A percentile compares a stretch with the other conserved stretches of the same genome.
These are phyloP conservation scores for Montipora cactus DNA, from an alignment of 64 coral and sea anemone genomes.

Conservation along the genomic window DNA sequence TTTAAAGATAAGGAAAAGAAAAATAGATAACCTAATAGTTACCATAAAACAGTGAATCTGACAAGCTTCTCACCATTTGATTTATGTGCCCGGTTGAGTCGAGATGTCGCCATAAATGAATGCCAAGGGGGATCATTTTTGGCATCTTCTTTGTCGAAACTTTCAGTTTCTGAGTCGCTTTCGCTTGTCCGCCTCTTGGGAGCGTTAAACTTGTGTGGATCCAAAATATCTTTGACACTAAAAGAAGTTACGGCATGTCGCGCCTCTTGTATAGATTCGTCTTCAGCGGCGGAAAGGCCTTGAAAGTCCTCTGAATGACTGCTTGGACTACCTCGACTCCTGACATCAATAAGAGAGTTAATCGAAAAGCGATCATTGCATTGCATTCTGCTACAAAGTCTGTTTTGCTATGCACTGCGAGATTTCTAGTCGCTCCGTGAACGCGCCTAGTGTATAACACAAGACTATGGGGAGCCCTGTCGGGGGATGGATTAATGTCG, in stretches of 20 bases:
- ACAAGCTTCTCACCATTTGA: constrained; percentile 68
- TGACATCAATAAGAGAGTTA: constrained; percentile 77
- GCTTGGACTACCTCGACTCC: constrained; percentile 38
- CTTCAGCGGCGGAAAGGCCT: constrained; percentile 67
- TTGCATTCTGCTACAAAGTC: constrained; percentile 69
- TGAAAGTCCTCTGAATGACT: constrained; percentile 61
- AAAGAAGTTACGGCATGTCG: constrained; percentile 92
- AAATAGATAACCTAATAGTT: not conserved
- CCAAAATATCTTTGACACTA: constrained; percentile 98
- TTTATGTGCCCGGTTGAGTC: constrained; percentile 91
- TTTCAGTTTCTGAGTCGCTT: constrained; percentile 82
- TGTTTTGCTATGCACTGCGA: constrained; percentile 55
- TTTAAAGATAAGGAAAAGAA: not conserved
- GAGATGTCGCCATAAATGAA: constrained; percentile 97
- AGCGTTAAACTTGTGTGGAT: constrained; percentile 94
- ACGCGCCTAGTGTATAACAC: not conserved
- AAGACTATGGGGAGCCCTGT: constrained; percentile 54
- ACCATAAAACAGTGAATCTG: constrained; percentile 33
- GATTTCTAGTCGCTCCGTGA: constrained; percentile 14
- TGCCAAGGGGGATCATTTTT: constrained; percentile 81
- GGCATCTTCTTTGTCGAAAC: constrained; percentile 47
- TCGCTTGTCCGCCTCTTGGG: constrained; percentile 41
- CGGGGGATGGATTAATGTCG: constrained; percentile 95
- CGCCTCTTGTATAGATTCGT: constrained; percentile 64
- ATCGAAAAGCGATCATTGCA: constrained; percentile 76